Base-by-base conservation (phyloP, 2,888 invertebrate species). In the Cryptus viduatorius region DNA sequence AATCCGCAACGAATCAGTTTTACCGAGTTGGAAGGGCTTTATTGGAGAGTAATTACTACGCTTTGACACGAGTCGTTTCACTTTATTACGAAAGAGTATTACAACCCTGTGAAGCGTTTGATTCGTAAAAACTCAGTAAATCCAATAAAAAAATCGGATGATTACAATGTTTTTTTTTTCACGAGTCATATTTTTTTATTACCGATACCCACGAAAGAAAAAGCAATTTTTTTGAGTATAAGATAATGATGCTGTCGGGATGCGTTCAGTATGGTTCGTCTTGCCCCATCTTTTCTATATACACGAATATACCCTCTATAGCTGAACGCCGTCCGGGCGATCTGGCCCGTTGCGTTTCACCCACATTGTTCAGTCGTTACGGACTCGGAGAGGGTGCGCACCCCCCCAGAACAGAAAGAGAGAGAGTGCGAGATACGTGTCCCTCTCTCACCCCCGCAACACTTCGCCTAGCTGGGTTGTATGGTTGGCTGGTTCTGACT, bases 351-450 rank as follows among this genome's bases (percentile, higher is more conserved):
- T 69, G 83, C 72, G 80, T 83, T 83, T 81, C 77, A 84, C 77
- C 84, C 84, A 77, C 84, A 84, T 81, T 84, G 84, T 84, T 84
- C 81, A 77, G 73, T 80, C 84, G 84, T 84, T 80, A 84, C 80
- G 83, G 53, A 73, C 68, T 81, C 16, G 61, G 56, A 48, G 53
- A 56, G 53, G 71, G 76, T 76, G 76, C 71, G 71, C 76, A 76
- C 42, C 83, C 69, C 73, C 31, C 56, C 68, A 44, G 42, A 37
- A 37, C 68, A 14, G 24, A 68, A 46, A 29, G 46, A 29, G 59
- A 31, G 29, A 12, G 59, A 8, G 5, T 19, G 12, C 24, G 48
- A 48, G 48, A 8, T 48, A 48, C 29, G 46, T 24, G 10, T 8
- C 19, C 19, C 12, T 24, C 59, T 65, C 44, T 65, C 44, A 24